Evolutionary conservation across 2,888 invertebrate genomes (phyloP).

Genomic region (Clistopyga incitator): DNA sequence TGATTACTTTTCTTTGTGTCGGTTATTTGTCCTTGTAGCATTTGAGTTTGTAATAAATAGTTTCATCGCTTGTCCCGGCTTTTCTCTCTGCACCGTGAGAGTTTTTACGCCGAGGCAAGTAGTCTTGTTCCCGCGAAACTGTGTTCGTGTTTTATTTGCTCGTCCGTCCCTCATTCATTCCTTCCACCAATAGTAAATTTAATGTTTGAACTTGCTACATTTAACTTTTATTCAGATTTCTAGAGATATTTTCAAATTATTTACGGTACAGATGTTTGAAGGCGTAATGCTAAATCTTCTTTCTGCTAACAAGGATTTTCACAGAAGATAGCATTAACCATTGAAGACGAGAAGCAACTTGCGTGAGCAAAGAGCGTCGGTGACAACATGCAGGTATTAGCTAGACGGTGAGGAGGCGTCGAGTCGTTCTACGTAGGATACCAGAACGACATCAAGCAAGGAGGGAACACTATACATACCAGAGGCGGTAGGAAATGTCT

Average conservation of each 20-base stretch:
- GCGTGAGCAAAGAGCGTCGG: conserved; percentile 25
- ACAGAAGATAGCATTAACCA: not conserved
- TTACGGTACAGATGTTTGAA: not conserved
- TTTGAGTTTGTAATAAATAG: no score
- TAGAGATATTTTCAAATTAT: not conserved
- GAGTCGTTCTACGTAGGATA: conserved; percentile 13
- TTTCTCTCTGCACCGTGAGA: no score
- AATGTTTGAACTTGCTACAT: no score
- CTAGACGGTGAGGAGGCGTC: conserved; percentile 41
- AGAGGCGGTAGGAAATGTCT: conserved; percentile 73
- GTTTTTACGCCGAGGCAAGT: no score
- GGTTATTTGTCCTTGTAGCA: no score
- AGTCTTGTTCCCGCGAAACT: no score
- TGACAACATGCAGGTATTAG: conserved; percentile 25
- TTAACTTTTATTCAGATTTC: not conserved
- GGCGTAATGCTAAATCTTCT: not conserved
- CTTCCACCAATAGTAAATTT: no score
- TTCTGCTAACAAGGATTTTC: not conserved
- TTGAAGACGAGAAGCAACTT: not conserved
- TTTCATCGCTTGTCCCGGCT: no score
- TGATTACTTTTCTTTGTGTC: no score
- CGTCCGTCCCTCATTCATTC: no score
- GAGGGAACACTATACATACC: conserved; percentile 32
- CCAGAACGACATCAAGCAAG: conserved; percentile 26
- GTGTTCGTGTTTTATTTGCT: no score